phyloP scores from a whole-genome alignment of 2,113 vertebrate species.

The Calypte anna region DNA sequence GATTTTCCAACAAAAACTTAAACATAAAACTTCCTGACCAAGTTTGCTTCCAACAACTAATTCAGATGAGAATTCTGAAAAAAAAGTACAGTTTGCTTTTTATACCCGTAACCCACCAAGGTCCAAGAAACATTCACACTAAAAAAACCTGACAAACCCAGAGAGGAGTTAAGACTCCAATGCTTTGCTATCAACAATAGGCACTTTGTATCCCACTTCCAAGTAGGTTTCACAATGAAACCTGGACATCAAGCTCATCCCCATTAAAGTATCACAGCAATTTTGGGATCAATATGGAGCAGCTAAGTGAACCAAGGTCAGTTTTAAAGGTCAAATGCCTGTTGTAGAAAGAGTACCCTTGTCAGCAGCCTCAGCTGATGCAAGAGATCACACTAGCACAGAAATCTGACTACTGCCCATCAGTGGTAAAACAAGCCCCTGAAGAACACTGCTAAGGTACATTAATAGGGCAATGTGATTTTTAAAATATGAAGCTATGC shows the following conservation, averaged over 20 bases:
- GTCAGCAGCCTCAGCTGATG: background rate
- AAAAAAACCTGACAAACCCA: background rate
- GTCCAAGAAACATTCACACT: background rate
- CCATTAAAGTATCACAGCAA: background rate
- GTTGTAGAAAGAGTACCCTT: background rate
- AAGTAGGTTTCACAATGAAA: background rate
- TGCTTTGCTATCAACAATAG: background rate
- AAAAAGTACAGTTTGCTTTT: background rate
- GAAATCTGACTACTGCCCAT: background rate
- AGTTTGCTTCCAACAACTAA: background rate
- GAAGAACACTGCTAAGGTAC: conserved; percentile 5
- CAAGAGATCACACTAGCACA: background rate
- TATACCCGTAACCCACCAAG: background rate
- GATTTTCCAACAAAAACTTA: background rate
- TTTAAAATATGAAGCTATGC: conserved; percentile 20
- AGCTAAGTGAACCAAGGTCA: background rate
- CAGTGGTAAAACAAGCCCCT: background rate
- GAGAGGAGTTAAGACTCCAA: background rate
- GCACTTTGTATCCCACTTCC: background rate
- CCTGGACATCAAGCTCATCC: background rate
- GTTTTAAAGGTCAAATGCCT: conserved; percentile 26
- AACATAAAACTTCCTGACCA: background rate
- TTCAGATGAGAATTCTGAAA: background rate
- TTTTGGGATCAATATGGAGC: background rate
- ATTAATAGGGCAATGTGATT: background rate